Evolutionary conservation across 2,888 invertebrate genomes (phyloP).

Genomic region (Uloborus plumipes): DNA sequence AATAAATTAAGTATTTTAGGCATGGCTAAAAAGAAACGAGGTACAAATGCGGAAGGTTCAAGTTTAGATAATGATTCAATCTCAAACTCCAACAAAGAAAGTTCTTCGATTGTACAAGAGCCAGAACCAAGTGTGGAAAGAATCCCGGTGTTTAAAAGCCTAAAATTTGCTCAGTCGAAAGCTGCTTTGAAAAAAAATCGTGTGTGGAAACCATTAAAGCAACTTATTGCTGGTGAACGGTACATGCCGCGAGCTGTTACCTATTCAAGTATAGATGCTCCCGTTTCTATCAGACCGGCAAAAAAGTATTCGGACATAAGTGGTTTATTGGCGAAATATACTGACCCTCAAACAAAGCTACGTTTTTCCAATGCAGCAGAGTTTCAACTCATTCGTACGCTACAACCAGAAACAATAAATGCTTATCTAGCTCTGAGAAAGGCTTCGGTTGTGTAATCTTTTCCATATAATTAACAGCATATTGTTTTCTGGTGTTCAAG

Average conservation of each 20-base stretch:
- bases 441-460: slow-evolving; percentile 72
- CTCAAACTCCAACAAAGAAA: slow-evolving; percentile 40
- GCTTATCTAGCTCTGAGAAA: slow-evolving; percentile 89
- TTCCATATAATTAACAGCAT: background rate
- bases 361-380: slow-evolving; percentile 89
- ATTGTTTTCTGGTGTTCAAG: background rate
- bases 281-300: slow-evolving; percentile 89
- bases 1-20: background rate
- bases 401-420: slow-evolving; percentile 92
- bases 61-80: slow-evolving; percentile 13
- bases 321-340: slow-evolving; percentile 80
- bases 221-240: slow-evolving; percentile 86
- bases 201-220: slow-evolving; percentile 89
- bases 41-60: background rate
- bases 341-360: slow-evolving; percentile 91
- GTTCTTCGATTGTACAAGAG: slow-evolving; percentile 7
- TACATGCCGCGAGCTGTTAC: slow-evolving; percentile 76
- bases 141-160: slow-evolving; percentile 53
- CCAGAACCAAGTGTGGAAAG: slow-evolving; percentile 27
- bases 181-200: slow-evolving; percentile 79
- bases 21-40: slow-evolving; percentile 52
- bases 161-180: slow-evolving; percentile 69
- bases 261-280: slow-evolving; percentile 91
- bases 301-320: slow-evolving; percentile 92
- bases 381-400: slow-evolving; percentile 84